A percentile compares a stretch with the other conserved stretches of the same genome.
These are phyloP conservation scores for Huso huso DNA, from an alignment of 2,797 vertebrate genomes.

Conservation along the genomic window DNA sequence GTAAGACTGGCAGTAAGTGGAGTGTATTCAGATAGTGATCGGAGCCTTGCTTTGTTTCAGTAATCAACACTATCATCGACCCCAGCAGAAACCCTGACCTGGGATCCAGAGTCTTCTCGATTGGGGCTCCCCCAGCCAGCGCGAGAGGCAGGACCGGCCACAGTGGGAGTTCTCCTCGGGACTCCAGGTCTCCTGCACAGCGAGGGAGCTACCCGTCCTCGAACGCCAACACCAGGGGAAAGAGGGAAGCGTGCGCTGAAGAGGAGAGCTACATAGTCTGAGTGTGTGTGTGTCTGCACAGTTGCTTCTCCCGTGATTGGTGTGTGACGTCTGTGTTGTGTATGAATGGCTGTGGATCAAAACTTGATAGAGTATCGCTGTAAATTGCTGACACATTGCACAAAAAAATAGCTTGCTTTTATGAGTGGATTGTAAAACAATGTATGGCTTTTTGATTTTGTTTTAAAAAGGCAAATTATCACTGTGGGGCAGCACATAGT, in stretches of 20 bases:
- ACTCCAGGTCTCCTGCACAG: slow-evolving; percentile 20
- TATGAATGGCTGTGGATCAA: slow-evolving; percentile 45
- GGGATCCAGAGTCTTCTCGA: slow-evolving; percentile 34
- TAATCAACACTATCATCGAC: slow-evolving; percentile 87
- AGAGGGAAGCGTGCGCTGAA: slow-evolving; percentile 59
- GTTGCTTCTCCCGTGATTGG: slow-evolving; percentile 30
- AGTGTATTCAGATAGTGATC: neutral
- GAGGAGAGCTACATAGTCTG: slow-evolving; percentile 66
- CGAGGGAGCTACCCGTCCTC: slow-evolving; percentile 17
- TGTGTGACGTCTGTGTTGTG: slow-evolving; percentile 46
- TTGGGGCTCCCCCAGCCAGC: slow-evolving; percentile 32
- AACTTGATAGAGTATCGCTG: slow-evolving; percentile 42
- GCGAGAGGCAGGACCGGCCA: slow-evolving; percentile 47
- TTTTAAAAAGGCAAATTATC: slow-evolving; percentile 37
- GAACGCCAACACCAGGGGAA: slow-evolving; percentile 52
- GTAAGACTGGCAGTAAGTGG: neutral
- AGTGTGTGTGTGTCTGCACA: slow-evolving; percentile 30
- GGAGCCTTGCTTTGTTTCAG: slow-evolving; percentile 37
- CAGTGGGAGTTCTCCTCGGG: slow-evolving; percentile 45
- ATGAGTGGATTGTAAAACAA: slow-evolving; percentile 45
- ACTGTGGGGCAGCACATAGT: slow-evolving; percentile 46
- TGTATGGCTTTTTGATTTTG: slow-evolving; percentile 36
- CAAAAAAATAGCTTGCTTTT: slow-evolving; percentile 47
- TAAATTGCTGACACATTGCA: slow-evolving; percentile 59
- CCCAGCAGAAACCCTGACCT: slow-evolving; percentile 67